A percentile compares a stretch with the other conserved stretches of the same genome.
Conservation (phyloP, 2,113 vertebrate species). For the Clarias gariepinus region DNA sequence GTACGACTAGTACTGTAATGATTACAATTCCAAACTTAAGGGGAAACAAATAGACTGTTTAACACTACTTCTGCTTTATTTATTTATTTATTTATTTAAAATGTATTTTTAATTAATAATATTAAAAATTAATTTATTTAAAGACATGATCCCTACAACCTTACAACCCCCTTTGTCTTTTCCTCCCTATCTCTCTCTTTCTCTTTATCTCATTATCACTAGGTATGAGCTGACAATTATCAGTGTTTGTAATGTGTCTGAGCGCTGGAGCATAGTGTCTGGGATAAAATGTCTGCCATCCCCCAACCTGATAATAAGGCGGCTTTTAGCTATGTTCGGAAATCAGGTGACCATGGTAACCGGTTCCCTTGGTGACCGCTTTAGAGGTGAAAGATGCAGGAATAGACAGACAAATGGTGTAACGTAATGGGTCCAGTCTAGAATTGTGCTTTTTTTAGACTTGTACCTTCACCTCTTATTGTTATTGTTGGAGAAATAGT, state of each 20-base stretch:
- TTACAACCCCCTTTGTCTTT: too few relatives aligned
- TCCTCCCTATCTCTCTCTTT: background rate
- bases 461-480: background rate
- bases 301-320: constrained; percentile 33
- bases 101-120: too few relatives aligned
- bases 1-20: background rate
- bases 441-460: constrained; percentile 43
- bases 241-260: background rate
- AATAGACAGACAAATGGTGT: constrained; percentile 19
- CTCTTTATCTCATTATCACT: background rate
- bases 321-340: constrained; percentile 33
- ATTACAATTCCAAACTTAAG: background rate
- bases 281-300: constrained; percentile 37
- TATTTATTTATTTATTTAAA: too few relatives aligned
- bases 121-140: too few relatives aligned
- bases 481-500: background rate
- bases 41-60: background rate
- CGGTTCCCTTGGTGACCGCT: constrained; percentile 18
- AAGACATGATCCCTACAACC: background rate
- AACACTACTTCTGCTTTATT: background rate
- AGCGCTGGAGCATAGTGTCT: constrained; percentile 33
- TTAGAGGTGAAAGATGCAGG: constrained; percentile 18
- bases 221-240: background rate
- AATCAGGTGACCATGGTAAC: constrained; percentile 49
- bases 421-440: background rate